Evolutionary conservation across 2,888 invertebrate species (phyloP).

Genomic region (Coenonympha glycerion): DNA sequence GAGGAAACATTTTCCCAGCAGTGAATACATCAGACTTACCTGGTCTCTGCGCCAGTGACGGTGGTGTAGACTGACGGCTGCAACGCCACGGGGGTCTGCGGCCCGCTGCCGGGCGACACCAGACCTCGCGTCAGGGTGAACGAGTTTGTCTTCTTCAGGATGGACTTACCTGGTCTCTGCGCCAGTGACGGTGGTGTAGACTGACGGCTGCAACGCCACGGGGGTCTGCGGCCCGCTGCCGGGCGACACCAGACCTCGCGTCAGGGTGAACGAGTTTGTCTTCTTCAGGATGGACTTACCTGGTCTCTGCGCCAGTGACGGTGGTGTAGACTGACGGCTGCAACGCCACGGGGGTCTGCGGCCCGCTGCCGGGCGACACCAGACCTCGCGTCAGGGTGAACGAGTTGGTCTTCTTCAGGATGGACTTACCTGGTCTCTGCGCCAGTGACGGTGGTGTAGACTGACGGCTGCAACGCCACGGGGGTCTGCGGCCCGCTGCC

Average conservation of each 20-base stretch:
- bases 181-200: constrained; percentile 91
- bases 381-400: too few species aligned
- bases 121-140: too few species aligned
- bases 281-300: too few species aligned
- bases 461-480: constrained; percentile 64
- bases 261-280: too few species aligned
- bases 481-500: constrained; percentile 67
- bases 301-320: constrained; percentile 92
- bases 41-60: constrained; percentile 92
- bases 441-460: constrained; percentile 91
- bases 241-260: constrained; percentile 63
- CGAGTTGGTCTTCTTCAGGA: too few species aligned
- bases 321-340: constrained; percentile 85
- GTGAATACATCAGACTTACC: too few species aligned
- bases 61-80: constrained; percentile 85
- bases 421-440: too few species aligned
- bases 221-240: constrained; percentile 67
- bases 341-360: constrained; percentile 35
- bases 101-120: constrained; percentile 72
- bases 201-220: constrained; percentile 64
- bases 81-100: constrained; percentile 35
- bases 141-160: too few species aligned
- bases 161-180: too few species aligned
- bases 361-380: constrained; percentile 72
- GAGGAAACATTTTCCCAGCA: too few species aligned